Base-by-base conservation (phyloP, 2,113 vertebrate genomes). In the Cnemophilus loriae region DNA sequence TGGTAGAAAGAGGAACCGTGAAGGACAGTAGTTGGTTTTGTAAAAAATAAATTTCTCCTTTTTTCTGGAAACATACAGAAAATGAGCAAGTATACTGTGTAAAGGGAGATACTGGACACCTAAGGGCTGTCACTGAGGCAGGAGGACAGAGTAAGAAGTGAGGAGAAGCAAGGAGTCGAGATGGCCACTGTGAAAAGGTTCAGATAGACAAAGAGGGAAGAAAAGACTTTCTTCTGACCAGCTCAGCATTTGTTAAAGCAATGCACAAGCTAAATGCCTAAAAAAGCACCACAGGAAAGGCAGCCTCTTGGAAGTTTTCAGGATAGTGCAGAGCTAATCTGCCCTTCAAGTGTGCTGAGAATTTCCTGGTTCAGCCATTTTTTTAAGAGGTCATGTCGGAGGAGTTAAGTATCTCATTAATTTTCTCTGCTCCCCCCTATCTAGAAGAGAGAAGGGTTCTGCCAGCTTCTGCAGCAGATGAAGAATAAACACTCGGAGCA, bases 391-490 rank as follows among this genome's bases (percentile, higher is more conserved):
- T 61, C 5, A 1, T 60, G 35, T 41, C 42, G 28, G 49, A 70
- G 10, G 57, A 87, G 41, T 71, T 92, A 93, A 81, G 46, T 41
- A 71, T 64, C 67, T 92, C 21, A 10, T 57, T 84, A 85, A 79
- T 65, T 83, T 33, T 79, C 69, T 73, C 78, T 93, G 84, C 32
- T 89, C 39, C 88, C 97, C 79, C 22, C 7, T 92, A 53, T 93
- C 35, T 95, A 99, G 99, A 99, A 99, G 95, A 98, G 99, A 95
- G 99, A 99, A 93, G 99, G 99, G 3, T 99, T 99, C 96, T 99
- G 99, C 95, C 99, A 99, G 79, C 98, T 99, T 55, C 98, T 99
- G 77, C 99, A 99, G 95, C 99, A 99, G 96, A 99, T 99, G 99
- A 99, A 99, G 97, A 99, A 99, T 96, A 99, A 99, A 89, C 99